Evolutionary conservation across 2,797 vertebrate genomes (phyloP).

Genomic region (Mycteria americana): DNA sequence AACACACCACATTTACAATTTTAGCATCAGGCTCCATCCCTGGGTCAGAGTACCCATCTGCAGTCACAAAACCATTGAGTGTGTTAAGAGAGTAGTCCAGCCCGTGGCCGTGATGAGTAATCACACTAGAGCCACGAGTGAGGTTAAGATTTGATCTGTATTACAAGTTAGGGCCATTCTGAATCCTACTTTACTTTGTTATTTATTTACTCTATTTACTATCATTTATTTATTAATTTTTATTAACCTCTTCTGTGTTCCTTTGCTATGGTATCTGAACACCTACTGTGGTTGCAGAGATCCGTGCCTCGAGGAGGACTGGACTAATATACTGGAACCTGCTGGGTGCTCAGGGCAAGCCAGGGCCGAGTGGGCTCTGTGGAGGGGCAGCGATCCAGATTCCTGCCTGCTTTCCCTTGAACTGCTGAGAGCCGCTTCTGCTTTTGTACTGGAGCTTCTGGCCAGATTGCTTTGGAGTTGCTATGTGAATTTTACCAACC

Average conservation of each 20-base stretch:
- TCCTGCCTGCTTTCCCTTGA: fast-evolving
- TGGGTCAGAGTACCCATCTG: background rate
- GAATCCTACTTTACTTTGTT: background rate
- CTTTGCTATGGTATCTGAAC: background rate
- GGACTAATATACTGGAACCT: background rate
- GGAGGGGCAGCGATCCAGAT: background rate
- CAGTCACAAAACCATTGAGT: background rate
- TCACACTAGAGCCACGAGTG: background rate
- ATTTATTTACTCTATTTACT: background rate
- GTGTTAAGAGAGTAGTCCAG: background rate
- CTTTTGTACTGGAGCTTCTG: background rate
- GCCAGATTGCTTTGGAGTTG: background rate
- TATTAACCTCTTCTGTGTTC: background rate
- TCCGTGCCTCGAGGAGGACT: background rate
- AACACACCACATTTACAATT: background rate
- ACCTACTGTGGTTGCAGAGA: background rate
- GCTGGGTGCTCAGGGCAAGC: background rate
- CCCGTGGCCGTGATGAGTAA: fast-evolving
- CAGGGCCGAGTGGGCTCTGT: background rate
- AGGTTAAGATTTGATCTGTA: background rate
- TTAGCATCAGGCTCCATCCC: background rate
- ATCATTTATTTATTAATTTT: background rate
- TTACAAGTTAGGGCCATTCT: background rate
- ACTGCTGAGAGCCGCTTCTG: background rate
- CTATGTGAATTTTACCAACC: background rate